phyloP scores from a whole-genome alignment of 2,888 invertebrate genomes.

The Terebella lapidaria region DNA sequence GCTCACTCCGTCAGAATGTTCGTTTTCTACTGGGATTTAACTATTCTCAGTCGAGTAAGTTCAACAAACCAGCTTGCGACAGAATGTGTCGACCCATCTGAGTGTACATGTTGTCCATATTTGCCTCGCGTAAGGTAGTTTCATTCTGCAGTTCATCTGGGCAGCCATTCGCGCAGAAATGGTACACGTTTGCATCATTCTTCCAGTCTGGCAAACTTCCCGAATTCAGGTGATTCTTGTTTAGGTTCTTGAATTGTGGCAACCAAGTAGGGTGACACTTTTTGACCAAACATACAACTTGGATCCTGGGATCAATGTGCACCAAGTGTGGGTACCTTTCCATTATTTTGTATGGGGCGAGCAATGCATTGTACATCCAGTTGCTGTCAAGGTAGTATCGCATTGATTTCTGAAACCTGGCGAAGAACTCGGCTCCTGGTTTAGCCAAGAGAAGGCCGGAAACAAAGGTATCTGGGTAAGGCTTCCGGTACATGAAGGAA shows the following conservation, averaged over 20 bases:
- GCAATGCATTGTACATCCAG: slow-evolving; percentile 13
- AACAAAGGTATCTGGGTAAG: slow-evolving; percentile 21
- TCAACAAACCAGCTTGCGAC: too few relatives aligned
- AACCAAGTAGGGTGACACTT: slow-evolving; percentile 41
- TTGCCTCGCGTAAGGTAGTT: too few relatives aligned
- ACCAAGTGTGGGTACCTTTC: slow-evolving; percentile 34
- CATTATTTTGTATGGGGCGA: slow-evolving; percentile 22
- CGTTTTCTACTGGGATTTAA: too few relatives aligned
- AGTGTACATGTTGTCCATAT: too few relatives aligned
- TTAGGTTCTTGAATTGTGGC: slow-evolving; percentile 28
- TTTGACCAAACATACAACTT: slow-evolving; percentile 41
- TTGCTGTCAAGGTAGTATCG: slow-evolving; percentile 6
- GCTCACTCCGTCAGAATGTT: too few relatives aligned
- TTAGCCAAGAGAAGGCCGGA: slow-evolving; percentile 31
- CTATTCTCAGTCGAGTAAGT: too few relatives aligned
- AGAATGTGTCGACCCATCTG: too few relatives aligned
- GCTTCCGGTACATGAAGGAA: slow-evolving; percentile 24
- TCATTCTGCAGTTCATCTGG: too few relatives aligned
- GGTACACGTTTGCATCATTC: slow-evolving; percentile 35
- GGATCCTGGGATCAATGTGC: slow-evolving; percentile 30
- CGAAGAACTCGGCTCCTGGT: slow-evolving; percentile 13
- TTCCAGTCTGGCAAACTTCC: slow-evolving; percentile 28
- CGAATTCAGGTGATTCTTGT: slow-evolving; percentile 25
- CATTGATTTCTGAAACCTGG: slow-evolving; percentile 6
- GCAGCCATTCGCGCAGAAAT: too few relatives aligned